phyloP scores from a whole-genome alignment of 2,113 vertebrate species.

The Centrocercus urophasianus region DNA sequence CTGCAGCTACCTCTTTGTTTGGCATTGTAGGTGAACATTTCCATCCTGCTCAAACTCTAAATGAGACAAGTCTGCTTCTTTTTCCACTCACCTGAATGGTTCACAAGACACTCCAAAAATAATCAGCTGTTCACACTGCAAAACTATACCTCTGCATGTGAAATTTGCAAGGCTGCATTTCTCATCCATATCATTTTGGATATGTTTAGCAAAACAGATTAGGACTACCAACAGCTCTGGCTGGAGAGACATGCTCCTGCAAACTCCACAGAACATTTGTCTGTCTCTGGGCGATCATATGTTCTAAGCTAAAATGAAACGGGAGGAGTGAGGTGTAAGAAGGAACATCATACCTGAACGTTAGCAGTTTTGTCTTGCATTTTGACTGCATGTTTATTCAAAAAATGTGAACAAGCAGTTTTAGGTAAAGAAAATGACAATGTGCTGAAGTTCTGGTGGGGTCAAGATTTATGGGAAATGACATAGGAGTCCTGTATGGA shows the following conservation, averaged over 20 bases:
- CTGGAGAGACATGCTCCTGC: not conserved
- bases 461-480: not conserved
- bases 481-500: not conserved
- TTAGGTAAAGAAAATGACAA: not conserved
- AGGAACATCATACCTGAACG: not conserved
- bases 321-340: not conserved
- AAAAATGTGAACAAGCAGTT: not conserved
- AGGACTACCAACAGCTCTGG: not conserved
- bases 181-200: not conserved
- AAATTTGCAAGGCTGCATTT: not conserved
- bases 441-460: not conserved
- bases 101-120: constrained; percentile 27
- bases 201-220: constrained; percentile 7
- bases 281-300: not conserved
- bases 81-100: constrained; percentile 47
- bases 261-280: not conserved
- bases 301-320: not conserved
- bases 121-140: not conserved
- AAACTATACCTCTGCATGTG: not conserved
- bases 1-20: constrained; percentile 65
- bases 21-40: constrained; percentile 47
- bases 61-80: constrained; percentile 34
- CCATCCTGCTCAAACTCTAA: no score
- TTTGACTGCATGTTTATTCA: not conserved
- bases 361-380: not conserved